Percentiles rank a stretch among this genome's conserved stretches.
phyloP scores from a whole-genome alignment of 2,797 vertebrate genomes.

The Amblyraja radiata region DNA sequence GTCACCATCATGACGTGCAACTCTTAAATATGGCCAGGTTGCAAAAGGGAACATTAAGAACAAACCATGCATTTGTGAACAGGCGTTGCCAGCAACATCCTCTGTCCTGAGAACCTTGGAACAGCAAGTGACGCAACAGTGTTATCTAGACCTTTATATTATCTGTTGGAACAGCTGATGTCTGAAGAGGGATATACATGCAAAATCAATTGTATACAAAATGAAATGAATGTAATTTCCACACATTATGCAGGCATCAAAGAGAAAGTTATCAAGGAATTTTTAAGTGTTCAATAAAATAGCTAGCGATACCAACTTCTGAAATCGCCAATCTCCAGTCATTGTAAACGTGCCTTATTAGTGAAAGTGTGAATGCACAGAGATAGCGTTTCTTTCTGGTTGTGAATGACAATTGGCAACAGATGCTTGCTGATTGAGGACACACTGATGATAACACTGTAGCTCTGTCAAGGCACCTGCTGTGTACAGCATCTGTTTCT shows the following conservation, averaged over 20 bases:
- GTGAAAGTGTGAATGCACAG: conserved; percentile 28
- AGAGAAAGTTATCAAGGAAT: not conserved
- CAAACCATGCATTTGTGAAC: too few species aligned
- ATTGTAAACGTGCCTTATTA: not conserved
- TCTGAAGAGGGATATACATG: not conserved
- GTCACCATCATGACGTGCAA: not conserved
- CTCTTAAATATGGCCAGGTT: not conserved
- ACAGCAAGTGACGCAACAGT: not conserved
- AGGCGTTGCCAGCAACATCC: not conserved
- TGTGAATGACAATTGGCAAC: conserved; percentile 11
- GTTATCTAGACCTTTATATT: not conserved
- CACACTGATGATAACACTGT: conserved; percentile 19
- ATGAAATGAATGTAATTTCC: not conserved
- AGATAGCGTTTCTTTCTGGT: not conserved
- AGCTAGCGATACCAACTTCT: not conserved
- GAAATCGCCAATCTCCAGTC: conserved; percentile 7
- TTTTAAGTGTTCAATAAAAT: not conserved
- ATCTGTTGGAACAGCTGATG: not conserved
- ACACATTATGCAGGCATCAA: not conserved
- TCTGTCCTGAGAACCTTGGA: not conserved
- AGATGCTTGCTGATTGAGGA: conserved; percentile 36
- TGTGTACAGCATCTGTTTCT: conserved; percentile 33
- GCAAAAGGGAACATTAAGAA: not conserved
- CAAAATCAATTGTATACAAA: not conserved
- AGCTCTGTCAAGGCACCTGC: conserved; percentile 13